phyloP scores from a whole-genome alignment of 2,797 vertebrate genomes.

The Carduelis carduelis region DNA sequence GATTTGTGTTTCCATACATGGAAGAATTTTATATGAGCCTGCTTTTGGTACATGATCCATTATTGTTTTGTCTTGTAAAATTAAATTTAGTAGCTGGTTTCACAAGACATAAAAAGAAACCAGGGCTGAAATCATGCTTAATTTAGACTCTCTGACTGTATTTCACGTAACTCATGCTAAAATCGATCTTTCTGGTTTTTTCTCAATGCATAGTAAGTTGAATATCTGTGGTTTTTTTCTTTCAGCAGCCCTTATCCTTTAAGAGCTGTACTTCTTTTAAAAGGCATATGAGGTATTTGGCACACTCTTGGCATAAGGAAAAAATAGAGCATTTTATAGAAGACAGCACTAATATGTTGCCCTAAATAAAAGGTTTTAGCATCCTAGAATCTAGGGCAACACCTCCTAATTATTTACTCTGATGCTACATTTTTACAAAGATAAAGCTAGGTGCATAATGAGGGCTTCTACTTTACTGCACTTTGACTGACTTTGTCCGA shows the following conservation, averaged over 20 bases:
- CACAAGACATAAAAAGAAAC: background rate
- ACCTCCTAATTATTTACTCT: background rate
- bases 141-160: background rate
- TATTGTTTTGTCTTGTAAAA: background rate
- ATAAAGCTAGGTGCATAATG: background rate
- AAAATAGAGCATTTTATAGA: background rate
- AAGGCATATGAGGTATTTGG: background rate
- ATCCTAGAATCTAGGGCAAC: background rate
- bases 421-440: background rate
- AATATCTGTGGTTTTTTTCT: background rate
- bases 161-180: background rate
- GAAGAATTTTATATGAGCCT: background rate
- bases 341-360: background rate
- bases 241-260: background rate
- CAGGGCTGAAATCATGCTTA: background rate
- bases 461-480: background rate
- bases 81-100: background rate
- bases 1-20: background rate
- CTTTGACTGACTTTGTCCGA: background rate
- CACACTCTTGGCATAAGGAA: background rate
- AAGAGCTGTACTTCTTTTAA: background rate
- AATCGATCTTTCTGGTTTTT: accelerated
- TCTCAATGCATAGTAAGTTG: background rate
- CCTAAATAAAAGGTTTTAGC: background rate
- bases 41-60: background rate